Conservation (phyloP, 2,888 invertebrate species). For the Alsophila aescularia region DNA sequence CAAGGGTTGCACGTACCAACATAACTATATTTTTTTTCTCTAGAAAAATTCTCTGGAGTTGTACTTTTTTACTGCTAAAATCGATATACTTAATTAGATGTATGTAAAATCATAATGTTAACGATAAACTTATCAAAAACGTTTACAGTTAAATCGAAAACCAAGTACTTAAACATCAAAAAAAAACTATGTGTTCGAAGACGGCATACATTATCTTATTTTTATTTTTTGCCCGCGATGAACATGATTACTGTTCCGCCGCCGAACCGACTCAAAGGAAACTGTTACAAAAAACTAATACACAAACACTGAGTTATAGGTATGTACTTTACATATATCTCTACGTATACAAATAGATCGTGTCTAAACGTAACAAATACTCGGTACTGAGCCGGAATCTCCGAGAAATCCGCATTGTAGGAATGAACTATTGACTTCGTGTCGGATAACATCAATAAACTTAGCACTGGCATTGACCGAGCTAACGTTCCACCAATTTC, state of each 20-base stretch:
- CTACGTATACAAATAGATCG: slow-evolving; percentile 56
- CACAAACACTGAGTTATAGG: too few relatives aligned
- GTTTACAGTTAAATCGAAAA: too few relatives aligned
- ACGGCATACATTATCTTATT: slow-evolving; percentile 12
- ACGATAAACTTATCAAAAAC: too few relatives aligned
- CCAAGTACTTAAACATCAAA: too few relatives aligned
- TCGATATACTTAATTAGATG: too few relatives aligned
- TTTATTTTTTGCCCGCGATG: slow-evolving; percentile 10
- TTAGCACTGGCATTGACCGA: slow-evolving; percentile 27
- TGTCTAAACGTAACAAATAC: slow-evolving; percentile 65
- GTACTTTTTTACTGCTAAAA: too few relatives aligned
- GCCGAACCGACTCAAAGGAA: slow-evolving; percentile 69
- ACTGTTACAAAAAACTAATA: slow-evolving; percentile 62
- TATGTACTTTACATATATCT: too few relatives aligned
- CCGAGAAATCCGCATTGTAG: slow-evolving; percentile 66
- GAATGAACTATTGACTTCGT: slow-evolving; percentile 49
- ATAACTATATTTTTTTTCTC: too few relatives aligned
- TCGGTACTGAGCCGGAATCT: slow-evolving; percentile 70
- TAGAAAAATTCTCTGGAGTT: too few relatives aligned
- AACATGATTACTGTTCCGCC: slow-evolving; percentile 54
- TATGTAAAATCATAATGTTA: too few relatives aligned
- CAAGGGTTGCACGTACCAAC: too few relatives aligned
- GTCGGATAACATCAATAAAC: slow-evolving; percentile 29
- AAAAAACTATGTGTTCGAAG: neutral
- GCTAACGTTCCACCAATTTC: slow-evolving; percentile 12